Evolutionary conservation across 2,888 invertebrate genomes (phyloP).

Genomic region (Synanthedon myopaeformis): DNA sequence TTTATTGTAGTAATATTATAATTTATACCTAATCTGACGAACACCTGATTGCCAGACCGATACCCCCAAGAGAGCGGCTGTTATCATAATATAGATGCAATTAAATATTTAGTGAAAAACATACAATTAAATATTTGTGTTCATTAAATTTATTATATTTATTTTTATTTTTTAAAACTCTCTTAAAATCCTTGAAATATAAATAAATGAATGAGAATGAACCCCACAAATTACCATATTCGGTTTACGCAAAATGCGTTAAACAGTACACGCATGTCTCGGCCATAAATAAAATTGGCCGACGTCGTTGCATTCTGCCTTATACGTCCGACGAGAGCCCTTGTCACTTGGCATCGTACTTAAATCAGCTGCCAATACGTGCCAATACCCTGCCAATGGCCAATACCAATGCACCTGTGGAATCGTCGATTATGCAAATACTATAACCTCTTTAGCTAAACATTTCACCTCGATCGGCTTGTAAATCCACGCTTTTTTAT

Average conservation of each 20-base stretch:
- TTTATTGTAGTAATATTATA: too few relatives aligned
- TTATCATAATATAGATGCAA: too few relatives aligned
- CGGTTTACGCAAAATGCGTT: neutral
- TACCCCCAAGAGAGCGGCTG: too few relatives aligned
- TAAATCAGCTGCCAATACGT: conserved; percentile 57
- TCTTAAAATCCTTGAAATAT: too few relatives aligned
- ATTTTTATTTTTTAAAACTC: too few relatives aligned
- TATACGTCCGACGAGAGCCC: conserved; percentile 45
- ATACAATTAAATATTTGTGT: too few relatives aligned
- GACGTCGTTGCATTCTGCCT: conserved; percentile 41
- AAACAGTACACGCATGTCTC: conserved; percentile 15
- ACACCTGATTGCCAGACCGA: too few relatives aligned
- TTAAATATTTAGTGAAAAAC: too few relatives aligned
- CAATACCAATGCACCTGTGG: conserved; percentile 40
- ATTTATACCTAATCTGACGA: too few relatives aligned
- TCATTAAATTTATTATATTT: too few relatives aligned
- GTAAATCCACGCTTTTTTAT: neutral
- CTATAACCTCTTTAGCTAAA: conserved; percentile 39
- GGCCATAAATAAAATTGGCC: conserved; percentile 51
- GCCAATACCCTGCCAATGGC: neutral
- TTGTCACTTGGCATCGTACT: conserved; percentile 49
- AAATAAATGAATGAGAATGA: too few relatives aligned
- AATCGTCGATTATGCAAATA: conserved; percentile 67
- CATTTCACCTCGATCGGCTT: neutral
- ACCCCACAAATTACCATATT: neutral